Evolutionary conservation across 2,113 vertebrate species (phyloP).

Genomic region (Catagonus wagneri): DNA sequence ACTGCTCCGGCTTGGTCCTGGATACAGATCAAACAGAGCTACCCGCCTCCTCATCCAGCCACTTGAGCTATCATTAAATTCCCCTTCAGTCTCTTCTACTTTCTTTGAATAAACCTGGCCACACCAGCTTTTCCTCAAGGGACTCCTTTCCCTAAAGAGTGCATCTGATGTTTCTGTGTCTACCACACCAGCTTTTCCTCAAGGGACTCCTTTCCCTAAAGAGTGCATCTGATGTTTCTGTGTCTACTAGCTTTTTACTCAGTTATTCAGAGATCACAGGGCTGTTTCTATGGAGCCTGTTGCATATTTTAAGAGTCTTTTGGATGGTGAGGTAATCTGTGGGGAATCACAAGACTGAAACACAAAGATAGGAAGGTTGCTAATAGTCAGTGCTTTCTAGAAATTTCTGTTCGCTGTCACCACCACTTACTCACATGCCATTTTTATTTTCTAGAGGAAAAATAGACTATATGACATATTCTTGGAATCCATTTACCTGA

Average conservation of each 20-base stretch:
- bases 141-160: neutral
- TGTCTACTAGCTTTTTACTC: neutral
- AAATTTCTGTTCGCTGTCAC: neutral
- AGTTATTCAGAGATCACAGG: neutral
- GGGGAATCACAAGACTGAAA: neutral
- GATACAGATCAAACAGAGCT: neutral
- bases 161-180: neutral
- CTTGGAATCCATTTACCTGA: neutral
- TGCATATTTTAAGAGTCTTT: neutral
- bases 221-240: neutral
- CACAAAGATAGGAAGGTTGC: neutral
- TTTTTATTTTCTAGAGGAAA: neutral
- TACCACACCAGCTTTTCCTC: neutral
- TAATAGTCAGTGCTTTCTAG: neutral
- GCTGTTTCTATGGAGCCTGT: neutral
- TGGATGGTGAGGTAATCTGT: neutral
- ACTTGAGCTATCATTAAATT: neutral
- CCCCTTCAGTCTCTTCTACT: neutral
- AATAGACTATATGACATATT: neutral
- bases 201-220: neutral
- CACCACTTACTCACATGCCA: neutral
- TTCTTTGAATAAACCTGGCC: neutral
- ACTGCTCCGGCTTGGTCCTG: rapidly evolving
- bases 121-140: neutral
- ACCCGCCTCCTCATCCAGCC: neutral